Base-by-base conservation (phyloP, 2,113 vertebrate species). In the Psettodes erumei region DNA sequence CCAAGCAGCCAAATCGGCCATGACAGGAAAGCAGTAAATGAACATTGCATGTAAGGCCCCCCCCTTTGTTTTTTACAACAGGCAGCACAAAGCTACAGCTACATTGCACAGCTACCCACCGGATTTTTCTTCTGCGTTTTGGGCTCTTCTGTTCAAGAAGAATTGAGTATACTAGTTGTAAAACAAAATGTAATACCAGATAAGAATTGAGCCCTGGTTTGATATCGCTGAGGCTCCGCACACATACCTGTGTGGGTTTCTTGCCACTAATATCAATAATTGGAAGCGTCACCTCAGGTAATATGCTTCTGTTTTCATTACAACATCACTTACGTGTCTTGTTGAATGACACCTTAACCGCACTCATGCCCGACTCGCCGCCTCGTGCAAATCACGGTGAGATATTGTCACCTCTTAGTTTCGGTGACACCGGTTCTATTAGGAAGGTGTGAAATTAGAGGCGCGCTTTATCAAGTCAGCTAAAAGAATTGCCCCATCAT, bases 401-500 rank as follows among this genome's bases (percentile, higher is more conserved):
- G 65, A 71, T 83, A 83, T 76, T 53, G 80, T 85, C 84, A 82
- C 81, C 80, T 79, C 71, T 84, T 85, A 76, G 56, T 84, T 89
- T 42, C 64, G 54, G 59, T 79, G 84, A 86, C 84, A 86, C 55
- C 59, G 75, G 45, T 60, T 69, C 84, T 82, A 83, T 86, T 88
- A 88, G 80, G 78, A 75, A 4, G 85, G 61, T 80, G 48, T 80
- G 64, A 82, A 85, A 88, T 87, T 80, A 87, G 69, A 88, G 67
- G 81, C 66, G 65, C 56, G 61, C 88, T 89, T 88, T 85, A 89
- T 86, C 90, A 92, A 91, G 89, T 91, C 88, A 88, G 86, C 85
- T 88, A 87, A 90, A 89, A 89, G 84, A 91, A 89, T 84, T 79
- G 82, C 82, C 84, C 87, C 81, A 86, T 88, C 85, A 90, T 88